Evolutionary conservation across 2,888 invertebrate species (phyloP), one percentile per base, ranked within the genome.

Genomic region (Leucophenga maculata): DNA sequence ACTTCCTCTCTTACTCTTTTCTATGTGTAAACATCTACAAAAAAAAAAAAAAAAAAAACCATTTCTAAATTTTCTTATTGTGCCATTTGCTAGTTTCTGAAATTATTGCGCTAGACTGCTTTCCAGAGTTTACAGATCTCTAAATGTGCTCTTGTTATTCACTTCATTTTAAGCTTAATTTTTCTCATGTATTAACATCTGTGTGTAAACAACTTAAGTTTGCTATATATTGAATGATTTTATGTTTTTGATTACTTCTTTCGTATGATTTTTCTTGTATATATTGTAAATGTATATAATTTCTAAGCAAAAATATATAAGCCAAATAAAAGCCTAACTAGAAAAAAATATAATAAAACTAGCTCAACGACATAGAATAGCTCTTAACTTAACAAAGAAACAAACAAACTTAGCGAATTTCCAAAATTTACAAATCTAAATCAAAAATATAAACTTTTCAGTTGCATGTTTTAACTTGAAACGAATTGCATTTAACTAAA

Each of bases 61-160:
- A 60, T n/a, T 52, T 48, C n/a, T n/a, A 26, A 26, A 2, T 26
- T 26, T 32, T 18, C 31, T 18, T 62, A n/a, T 44, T 62, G 44
- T 59, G 31, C 11, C 62, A 44, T 39, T 44, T 20, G 22, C 31
- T 59, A 26, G 14, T 11, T 31, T 59, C 67, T 81, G 73, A 79
- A 69, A 69, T 69, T 72, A 74, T 75, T 82, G 73, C 78, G 79
- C 80, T 75, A 82, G 82, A 74, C 79, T 80, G 82, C 81, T 79
- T 79, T 73, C 39, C 39, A 39, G 39, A 39, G 11, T 39, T 39
- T 39, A 39, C 39, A 39, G 39, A 39, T 60, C 18, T 60, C 60
- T 60, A 32, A 60, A 39, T 60, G 60, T 60, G 11, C 39, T 39
- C 11, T 39, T 39, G 8, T 39, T 6, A 26, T 26, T 59, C 18